phyloP scores from a whole-genome alignment of 2,113 vertebrate species.

The Corydoras sp. region DNA sequence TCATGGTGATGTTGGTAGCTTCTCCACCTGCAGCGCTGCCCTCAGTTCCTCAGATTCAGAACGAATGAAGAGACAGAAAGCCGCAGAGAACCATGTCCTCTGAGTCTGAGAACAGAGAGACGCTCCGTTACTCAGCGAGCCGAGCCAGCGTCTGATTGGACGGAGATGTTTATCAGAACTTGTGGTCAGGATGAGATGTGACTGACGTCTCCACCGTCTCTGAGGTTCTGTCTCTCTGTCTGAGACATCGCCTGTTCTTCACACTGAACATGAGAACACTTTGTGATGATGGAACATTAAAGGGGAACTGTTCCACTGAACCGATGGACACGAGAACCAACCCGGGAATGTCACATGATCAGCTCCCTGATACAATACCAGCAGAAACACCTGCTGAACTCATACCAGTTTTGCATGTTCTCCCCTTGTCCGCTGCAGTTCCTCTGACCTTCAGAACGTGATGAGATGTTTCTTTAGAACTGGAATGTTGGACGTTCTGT shows the following conservation, averaged over 20 bases:
- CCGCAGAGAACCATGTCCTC: not conserved
- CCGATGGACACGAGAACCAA: no score
- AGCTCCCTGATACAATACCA: no score
- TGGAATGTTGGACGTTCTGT: no score
- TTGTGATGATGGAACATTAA: constrained; percentile 38
- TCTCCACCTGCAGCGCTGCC: not conserved
- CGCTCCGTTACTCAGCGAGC: not conserved
- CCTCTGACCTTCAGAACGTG: no score
- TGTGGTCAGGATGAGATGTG: not conserved
- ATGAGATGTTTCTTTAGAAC: no score
- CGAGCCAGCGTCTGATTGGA: constrained; percentile 7
- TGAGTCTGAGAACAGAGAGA: not conserved
- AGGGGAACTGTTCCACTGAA: not conserved
- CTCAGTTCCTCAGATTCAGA: not conserved
- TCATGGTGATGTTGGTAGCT: no score
- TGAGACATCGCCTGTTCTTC: not conserved
- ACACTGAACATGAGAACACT: not conserved
- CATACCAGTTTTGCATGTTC: no score
- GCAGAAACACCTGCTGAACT: no score
- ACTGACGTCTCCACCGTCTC: not conserved
- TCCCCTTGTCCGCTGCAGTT: no score
- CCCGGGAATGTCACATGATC: no score
- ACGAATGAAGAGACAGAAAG: not conserved
- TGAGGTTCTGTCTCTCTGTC: not conserved
- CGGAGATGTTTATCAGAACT: constrained; percentile 21